Evolutionary conservation across 2,888 invertebrate species (phyloP), one percentile per base, ranked within the genome.

Genomic region (Chymomyza procnemis): DNA sequence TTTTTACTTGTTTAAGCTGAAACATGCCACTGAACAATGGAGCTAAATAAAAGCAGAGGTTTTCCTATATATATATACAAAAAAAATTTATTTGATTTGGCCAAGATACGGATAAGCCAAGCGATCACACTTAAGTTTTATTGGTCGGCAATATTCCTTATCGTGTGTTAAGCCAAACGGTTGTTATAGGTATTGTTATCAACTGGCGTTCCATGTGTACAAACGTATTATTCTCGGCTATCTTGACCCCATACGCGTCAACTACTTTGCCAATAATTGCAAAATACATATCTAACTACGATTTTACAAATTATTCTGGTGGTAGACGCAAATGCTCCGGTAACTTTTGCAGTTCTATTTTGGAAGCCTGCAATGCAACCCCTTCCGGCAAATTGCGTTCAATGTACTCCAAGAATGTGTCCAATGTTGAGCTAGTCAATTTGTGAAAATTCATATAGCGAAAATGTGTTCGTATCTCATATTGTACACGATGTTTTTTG

Each of bases 301-400:
- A 3, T 41, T n/a, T 41, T 41, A 3, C 0, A 54, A 78, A 75
- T 69, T 87, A 79, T 61, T 72, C 81, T 12, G 86, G 91, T 16
- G 92, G 92, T 69, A 92, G 91, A 22, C 89, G 90, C 63, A 94
- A 89, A 85, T 94, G 93, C 16, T 93, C 93, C 0, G 93, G 93
- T 22, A 93, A 65, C 69, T 90, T 90, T 74, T 92, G 92, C 64
- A 93, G 92, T 89, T 93, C 93, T 12, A 96, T 94, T 92, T 95
- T 96, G 1, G 96, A 96, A 1, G 96, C 95, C 92, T 97, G 97
- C 90, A 99, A 93, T 3, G 97, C 97, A 74, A 99, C 96, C 48
- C 99, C 99, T 93, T 99, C 99, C 0, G 99, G 99, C 64, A 99
- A 92, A 92, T 99, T 99, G 82, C 99, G 93, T 90, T 99, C 95